Evolutionary conservation across 2,797 vertebrate genomes (phyloP), one percentile per base, ranked within the genome.

Genomic region (Botia almorhae): DNA sequence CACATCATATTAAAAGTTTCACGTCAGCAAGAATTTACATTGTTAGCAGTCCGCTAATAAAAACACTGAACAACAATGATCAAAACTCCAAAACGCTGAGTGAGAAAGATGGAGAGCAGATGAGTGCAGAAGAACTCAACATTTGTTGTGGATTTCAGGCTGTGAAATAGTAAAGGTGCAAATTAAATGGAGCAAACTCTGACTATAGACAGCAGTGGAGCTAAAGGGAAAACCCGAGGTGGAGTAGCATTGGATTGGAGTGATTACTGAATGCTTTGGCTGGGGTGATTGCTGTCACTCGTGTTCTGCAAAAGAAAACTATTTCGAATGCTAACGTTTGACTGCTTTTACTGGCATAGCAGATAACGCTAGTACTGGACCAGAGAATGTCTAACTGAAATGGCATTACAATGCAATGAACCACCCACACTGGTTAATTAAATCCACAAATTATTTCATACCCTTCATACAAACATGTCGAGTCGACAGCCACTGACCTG

Each of bases 401-500:
- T 64, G 14, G 12, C 17, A 26, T 60, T 16, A 58, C 50, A 68
- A 33, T 36, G 26, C 14, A 71, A 39, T 53, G 63, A 71, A 55
- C 77, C 69, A 72, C 68, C 46, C 48, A 64, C 53, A 60, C n/a
- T 3, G 43, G 26, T 61, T 33, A 61, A 78, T 50, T 50, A 5
- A 61, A 69, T 36, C 55, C 43, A 69, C 61, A 78, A 78, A 69
- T 69, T 29, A 77, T 64, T 63, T 71, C 10, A 71, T 53, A 71
- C 46, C 76, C 63, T 71, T 43, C 61, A 70, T 55, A 61, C 43
- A 70, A 71, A 79, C 39, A 16, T 19, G 19, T 61, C 23, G 11
- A 3, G 5, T 61, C 43, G 29, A 71, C 58, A 65, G 39, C 26
- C 46, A 71, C 46, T 64, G 48, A 70, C 10, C 46, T 10, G 58